Evolutionary conservation across 2,888 invertebrate species (phyloP), one percentile per base, ranked within the genome.

Genomic region (Tetrapedia diversipes): DNA sequence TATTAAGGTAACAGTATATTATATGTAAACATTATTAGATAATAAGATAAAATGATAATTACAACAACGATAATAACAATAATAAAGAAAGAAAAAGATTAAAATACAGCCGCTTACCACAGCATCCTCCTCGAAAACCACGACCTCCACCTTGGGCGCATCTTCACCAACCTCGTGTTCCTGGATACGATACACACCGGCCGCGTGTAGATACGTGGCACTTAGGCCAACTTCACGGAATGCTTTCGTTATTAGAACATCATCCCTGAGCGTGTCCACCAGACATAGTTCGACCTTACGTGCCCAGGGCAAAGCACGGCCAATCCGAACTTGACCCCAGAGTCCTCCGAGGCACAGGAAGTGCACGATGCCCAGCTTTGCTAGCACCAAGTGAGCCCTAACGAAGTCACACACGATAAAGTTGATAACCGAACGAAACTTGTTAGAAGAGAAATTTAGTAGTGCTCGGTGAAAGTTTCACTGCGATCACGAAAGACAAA

Each of bases 331-430:
- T 79, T 93, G 93, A 60, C 94, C 94, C 94, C 94, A 94, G 3
- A 94, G 91, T 11, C 93, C 92, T 34, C 93, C 93, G 79, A 93
- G 93, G 85, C 94, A 94, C 19, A 94, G 89, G 83, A 93, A 93
- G 87, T 94, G 93, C n/a, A 93, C 92, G 45, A 94, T 87, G 2
- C 92, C 90, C 45, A 93, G 87, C 45, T 91, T 90, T 16, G 90
- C 87, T 27, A 94, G 88, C 27, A 92, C 90, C 60, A 87, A 81
- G 77, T 93, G 92, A 32, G 91, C 90, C 75, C 92, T 92, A 76
- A 37, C 82, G 77, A 61, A 65, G 57, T 41, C 41, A 59, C 22
- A 74, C 41, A 39, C n/a, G 8, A 43, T 61, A 16, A 8, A 41
- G 29, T 66, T 67, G 32, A 7, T 45, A 22, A 22, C 14, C 19